Base-by-base conservation (phyloP, 1,140 invertebrate genomes). In the Laupala kohalensis region DNA sequence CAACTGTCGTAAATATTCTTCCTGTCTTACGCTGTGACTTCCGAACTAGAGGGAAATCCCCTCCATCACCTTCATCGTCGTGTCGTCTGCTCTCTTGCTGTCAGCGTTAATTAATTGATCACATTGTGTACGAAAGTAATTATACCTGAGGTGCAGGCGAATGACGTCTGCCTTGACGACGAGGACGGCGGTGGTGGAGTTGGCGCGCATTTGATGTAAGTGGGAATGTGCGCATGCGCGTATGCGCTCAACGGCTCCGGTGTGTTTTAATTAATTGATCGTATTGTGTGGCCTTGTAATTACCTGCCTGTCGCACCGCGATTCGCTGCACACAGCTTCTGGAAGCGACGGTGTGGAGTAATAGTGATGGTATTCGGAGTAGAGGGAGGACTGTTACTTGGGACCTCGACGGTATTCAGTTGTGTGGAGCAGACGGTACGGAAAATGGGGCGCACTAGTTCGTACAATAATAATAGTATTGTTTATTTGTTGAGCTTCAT, bases 71-170 rank as follows among this genome's bases (percentile, higher is more conserved):
- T 66, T 15, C 13, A 24, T 26, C 65, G 4, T 66, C 3, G 19
- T 25, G 3, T 13, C 6, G 27, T 3, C 67, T 27, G 30, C 26
- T n/a, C 30, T 65, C 27, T 26, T 26, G 25, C 27, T 71, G 70
- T 71, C 70, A 71, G 70, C 70, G 63, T 64, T 71, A 71, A 71
- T 71, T 71, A 71, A 71, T 71, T 71, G 70, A 71, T 71, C 64
- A 63, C 24, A 71, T 71, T 71, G 70, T 71, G 30, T 66, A 26
- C 28, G 70, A 71, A 71, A 71, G 70, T 71, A 71, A 71, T 71
- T 71, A 68, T 53, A 68, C 67, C 67, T 68, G 67, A 29, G 67
- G 23, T 25, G 9, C 25, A 5, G 25, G 67, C 26, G 65, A 63
- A 13, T 63, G 64, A 25, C 26, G 67, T 26, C 37, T 53, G 9